Evolutionary conservation across 2,797 vertebrate genomes (phyloP).

Genomic region (Mastacembelus armatus): DNA sequence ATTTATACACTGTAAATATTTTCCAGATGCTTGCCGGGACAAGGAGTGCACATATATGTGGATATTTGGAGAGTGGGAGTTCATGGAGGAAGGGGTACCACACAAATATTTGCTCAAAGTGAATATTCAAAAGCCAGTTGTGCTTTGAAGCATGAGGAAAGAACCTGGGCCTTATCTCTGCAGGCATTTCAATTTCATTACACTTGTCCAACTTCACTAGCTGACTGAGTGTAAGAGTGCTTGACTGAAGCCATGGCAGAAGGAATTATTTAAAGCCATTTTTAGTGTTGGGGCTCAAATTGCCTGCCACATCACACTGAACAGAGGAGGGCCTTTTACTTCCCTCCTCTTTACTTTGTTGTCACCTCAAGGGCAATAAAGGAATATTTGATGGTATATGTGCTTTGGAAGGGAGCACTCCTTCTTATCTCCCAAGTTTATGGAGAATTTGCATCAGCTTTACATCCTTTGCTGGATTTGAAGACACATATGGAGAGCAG

Average conservation of each 20-base stretch:
- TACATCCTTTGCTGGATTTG: conserved; percentile 28
- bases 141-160: conserved; percentile 71
- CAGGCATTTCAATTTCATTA: conserved; percentile 55
- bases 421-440: conserved; percentile 7
- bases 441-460: conserved; percentile 26
- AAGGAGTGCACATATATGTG: conserved; percentile 58
- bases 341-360: conserved; percentile 6
- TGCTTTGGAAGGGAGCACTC: conserved; percentile 3
- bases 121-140: conserved; percentile 73
- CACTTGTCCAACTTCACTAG: conserved; percentile 38
- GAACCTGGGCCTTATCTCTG: conserved; percentile 60
- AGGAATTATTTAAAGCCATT: conserved; percentile 45
- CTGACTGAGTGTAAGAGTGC: conserved; percentile 17
- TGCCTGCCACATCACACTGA: conserved; percentile 3
- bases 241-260: conserved; percentile 17
- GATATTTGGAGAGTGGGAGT: conserved; percentile 65
- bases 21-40: conserved; percentile 68
- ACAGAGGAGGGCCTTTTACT: conserved; percentile 25
- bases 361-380: conserved; percentile 12
- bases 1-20: conserved; percentile 81
- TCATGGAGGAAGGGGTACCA: conserved; percentile 53
- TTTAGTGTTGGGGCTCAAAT: conserved; percentile 43
- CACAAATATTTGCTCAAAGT: conserved; percentile 73
- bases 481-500: conserved; percentile 4
- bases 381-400: conserved; percentile 7